A percentile compares a stretch with the other conserved stretches of the same genome.
Evolutionary conservation across 2,888 invertebrate species (phyloP).

Genomic region (Mesorhabditis belari): DNA sequence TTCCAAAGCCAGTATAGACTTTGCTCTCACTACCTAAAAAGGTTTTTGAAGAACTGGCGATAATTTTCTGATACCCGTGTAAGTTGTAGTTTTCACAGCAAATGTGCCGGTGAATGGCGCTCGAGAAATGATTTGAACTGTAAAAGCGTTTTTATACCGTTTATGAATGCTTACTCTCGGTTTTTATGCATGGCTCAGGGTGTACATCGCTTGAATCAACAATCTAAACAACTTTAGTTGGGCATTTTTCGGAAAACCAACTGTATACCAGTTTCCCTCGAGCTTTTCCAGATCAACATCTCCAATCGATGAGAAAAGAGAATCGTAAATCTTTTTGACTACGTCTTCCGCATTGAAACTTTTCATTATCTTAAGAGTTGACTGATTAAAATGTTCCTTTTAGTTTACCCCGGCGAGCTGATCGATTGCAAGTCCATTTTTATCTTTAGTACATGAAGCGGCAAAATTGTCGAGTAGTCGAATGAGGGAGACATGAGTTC

Average conservation of each 20-base stretch:
- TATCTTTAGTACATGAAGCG: constrained; percentile 30
- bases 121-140: too few species aligned
- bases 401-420: constrained; percentile 32
- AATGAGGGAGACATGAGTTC: constrained; percentile 39
- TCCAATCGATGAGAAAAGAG: constrained; percentile 44
- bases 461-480: constrained; percentile 43
- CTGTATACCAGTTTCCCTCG: constrained; percentile 50
- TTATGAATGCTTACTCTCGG: constrained; percentile 31
- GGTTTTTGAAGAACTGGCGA: too few species aligned
- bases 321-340: constrained; percentile 41
- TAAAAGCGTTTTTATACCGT: not conserved
- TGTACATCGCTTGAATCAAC: constrained; percentile 48
- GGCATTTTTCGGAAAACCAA: constrained; percentile 1
- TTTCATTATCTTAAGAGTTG: constrained; percentile 33
- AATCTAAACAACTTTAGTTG: constrained; percentile 13
- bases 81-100: too few species aligned
- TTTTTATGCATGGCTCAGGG: constrained; percentile 39
- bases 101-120: too few species aligned
- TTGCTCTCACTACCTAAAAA: too few species aligned
- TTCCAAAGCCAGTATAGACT: constrained; percentile 40
- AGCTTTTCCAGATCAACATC: constrained; percentile 44
- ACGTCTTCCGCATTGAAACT: constrained; percentile 46
- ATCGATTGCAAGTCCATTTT: constrained; percentile 27
- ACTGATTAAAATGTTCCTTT: not conserved
- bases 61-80: too few species aligned